phyloP scores from a whole-genome alignment of 2,797 vertebrate species.

The Poecilia wingei region DNA sequence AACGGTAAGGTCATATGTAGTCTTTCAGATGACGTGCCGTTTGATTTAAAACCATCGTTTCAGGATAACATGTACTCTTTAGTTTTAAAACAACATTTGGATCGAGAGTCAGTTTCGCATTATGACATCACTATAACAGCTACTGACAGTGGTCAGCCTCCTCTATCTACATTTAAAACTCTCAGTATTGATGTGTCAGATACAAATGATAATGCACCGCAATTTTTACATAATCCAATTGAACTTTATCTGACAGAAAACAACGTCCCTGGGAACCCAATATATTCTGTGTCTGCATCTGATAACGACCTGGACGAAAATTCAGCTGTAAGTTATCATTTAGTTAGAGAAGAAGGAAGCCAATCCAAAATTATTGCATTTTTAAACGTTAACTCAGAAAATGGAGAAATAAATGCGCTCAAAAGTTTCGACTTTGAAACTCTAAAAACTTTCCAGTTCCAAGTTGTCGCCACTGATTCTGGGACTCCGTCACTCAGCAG shows the following conservation, averaged over 20 bases:
- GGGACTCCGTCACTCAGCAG: too few species aligned
- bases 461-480: not conserved
- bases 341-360: slow-evolving; percentile 30
- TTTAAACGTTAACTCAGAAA: not conserved
- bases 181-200: slow-evolving; percentile 70
- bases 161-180: slow-evolving; percentile 53
- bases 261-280: slow-evolving; percentile 62
- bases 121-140: slow-evolving; percentile 73
- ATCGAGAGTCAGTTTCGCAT: slow-evolving; percentile 61
- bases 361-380: not conserved
- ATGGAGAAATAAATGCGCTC: not conserved
- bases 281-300: slow-evolving; percentile 73
- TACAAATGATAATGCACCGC: slow-evolving; percentile 75
- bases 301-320: slow-evolving; percentile 85
- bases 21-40: slow-evolving; percentile 53
- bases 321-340: slow-evolving; percentile 80
- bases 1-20: slow-evolving; percentile 64
- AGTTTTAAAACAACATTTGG: slow-evolving; percentile 53
- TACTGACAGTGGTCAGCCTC: slow-evolving; percentile 67
- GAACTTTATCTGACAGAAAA: slow-evolving; percentile 77
- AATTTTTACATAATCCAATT: slow-evolving; percentile 62
- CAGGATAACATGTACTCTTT: slow-evolving; percentile 70
- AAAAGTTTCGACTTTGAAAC: not conserved
- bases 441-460: not conserved
- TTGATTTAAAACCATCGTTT: slow-evolving; percentile 69